Evolutionary conservation across 2,888 invertebrate species (phyloP).

Genomic region (Carpatolechia fugitivella): DNA sequence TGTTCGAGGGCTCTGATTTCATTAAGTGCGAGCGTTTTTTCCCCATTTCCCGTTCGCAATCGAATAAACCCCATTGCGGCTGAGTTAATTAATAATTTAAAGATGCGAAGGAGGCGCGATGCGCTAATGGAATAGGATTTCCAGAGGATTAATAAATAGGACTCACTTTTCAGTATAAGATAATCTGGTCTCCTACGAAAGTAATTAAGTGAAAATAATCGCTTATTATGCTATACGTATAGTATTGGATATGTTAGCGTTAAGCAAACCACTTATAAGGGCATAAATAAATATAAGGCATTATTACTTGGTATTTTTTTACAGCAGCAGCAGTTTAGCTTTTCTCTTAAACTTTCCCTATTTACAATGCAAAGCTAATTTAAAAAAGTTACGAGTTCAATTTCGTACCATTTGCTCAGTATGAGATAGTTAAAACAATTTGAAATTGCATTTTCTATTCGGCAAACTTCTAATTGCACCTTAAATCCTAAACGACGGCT

Average conservation of each 20-base stretch:
- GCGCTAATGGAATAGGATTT: constrained; percentile 25
- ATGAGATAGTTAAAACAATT: neutral
- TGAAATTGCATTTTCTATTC: too few relatives aligned
- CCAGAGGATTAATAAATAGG: neutral
- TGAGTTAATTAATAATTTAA: constrained; percentile 75
- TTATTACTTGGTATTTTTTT: too few relatives aligned
- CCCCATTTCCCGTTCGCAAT: constrained; percentile 55
- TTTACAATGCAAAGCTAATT: neutral
- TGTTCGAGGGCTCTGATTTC: constrained; percentile 61
- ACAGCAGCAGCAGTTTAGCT: too few relatives aligned
- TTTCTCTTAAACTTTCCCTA: neutral
- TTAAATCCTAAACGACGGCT: neutral
- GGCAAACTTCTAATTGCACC: neutral
- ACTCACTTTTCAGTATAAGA: too few relatives aligned
- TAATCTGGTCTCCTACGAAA: too few relatives aligned
- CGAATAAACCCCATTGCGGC: constrained; percentile 61
- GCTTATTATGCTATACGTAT: too few relatives aligned
- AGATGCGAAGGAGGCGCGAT: constrained; percentile 33
- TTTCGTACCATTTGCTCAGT: neutral
- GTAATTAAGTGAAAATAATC: too few relatives aligned
- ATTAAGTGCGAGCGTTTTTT: constrained; percentile 58
- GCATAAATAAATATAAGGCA: too few relatives aligned
- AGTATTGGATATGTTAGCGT: too few relatives aligned
- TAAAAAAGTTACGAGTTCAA: too few relatives aligned
- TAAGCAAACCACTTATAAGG: too few relatives aligned